These are phyloP conservation scores for Pseudolaguvia tuberculata DNA, from an alignment of 2,113 vertebrate genomes.

Conservation along the genomic window DNA sequence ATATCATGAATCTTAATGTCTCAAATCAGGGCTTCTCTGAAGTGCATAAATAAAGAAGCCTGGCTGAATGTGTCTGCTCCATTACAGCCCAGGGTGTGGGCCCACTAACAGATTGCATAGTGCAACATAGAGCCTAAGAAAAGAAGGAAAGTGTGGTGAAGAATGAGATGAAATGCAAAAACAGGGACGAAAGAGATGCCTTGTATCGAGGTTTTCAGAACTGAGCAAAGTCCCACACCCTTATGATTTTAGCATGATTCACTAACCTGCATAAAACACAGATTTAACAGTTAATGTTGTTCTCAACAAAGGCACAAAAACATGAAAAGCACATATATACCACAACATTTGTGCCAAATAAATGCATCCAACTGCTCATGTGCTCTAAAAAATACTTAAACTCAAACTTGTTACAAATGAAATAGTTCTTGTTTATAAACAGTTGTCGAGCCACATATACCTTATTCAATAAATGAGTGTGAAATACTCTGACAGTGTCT, in stretches of 20 bases:
- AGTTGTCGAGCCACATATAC: background rate
- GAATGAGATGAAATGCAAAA: constrained; percentile 15
- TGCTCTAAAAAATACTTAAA: background rate
- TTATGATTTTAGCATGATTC: constrained; percentile 30
- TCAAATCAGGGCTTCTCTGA: constrained; percentile 48
- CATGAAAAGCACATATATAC: too few relatives aligned
- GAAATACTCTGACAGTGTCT: constrained; percentile 25
- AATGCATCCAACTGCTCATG: background rate
- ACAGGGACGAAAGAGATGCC: too few relatives aligned
- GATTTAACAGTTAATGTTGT: constrained; percentile 35
- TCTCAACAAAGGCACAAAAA: constrained; percentile 26
- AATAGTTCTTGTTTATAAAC: constrained; percentile 14
- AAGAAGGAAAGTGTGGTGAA: constrained; percentile 29
- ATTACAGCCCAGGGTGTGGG: constrained; percentile 62
- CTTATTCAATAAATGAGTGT: constrained; percentile 13
- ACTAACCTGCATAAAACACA: constrained; percentile 42
- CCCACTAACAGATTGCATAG: constrained; percentile 65
- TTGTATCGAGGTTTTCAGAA: background rate
- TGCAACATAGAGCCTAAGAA: constrained; percentile 1
- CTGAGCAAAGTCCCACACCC: constrained; percentile 4
- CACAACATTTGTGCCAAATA: constrained; percentile 24
- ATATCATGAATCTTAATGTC: constrained; percentile 63
- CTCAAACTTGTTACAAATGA: background rate
- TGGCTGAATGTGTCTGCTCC: constrained; percentile 66
- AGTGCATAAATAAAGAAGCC: constrained; percentile 68